Evolutionary conservation across 2,888 invertebrate species (phyloP).

Genomic region (Melanargia galathea): DNA sequence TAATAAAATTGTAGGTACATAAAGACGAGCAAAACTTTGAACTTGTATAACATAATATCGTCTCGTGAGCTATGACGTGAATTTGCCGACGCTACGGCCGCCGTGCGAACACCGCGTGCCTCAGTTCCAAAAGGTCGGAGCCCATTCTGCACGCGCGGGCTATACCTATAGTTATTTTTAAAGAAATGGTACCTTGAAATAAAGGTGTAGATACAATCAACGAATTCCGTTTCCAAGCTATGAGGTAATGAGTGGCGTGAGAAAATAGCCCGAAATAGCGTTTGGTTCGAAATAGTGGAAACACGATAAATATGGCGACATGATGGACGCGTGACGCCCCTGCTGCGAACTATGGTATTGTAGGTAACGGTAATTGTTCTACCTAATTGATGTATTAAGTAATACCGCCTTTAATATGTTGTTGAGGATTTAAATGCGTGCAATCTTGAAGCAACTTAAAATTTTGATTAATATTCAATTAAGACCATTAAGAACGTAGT

Average conservation of each 20-base stretch:
- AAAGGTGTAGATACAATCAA: not conserved
- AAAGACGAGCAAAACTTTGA: too few species aligned
- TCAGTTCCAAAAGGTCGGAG: too few species aligned
- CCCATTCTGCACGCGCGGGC: too few species aligned
- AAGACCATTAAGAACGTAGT: not conserved
- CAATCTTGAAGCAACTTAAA: not conserved
- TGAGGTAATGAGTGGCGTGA: constrained; percentile 9
- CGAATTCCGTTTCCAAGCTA: not conserved
- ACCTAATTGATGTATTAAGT: not conserved
- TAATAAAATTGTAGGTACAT: too few species aligned
- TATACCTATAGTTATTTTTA: not conserved
- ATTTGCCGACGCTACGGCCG: too few species aligned
- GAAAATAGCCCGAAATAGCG: constrained; percentile 4
- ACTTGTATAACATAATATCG: too few species aligned
- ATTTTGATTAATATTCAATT: not conserved
- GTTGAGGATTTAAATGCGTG: not conserved
- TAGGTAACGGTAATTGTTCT: not conserved
- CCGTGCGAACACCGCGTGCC: too few species aligned
- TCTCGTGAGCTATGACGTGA: too few species aligned
- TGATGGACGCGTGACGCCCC: constrained; percentile 1
- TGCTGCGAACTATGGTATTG: not conserved
- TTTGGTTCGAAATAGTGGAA: constrained; percentile 3
- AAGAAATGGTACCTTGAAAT: not conserved
- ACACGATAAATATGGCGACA: not conserved
- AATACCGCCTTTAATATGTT: not conserved